Base-by-base conservation (phyloP, 2,888 invertebrate species). In the Theristus sp. region DNA sequence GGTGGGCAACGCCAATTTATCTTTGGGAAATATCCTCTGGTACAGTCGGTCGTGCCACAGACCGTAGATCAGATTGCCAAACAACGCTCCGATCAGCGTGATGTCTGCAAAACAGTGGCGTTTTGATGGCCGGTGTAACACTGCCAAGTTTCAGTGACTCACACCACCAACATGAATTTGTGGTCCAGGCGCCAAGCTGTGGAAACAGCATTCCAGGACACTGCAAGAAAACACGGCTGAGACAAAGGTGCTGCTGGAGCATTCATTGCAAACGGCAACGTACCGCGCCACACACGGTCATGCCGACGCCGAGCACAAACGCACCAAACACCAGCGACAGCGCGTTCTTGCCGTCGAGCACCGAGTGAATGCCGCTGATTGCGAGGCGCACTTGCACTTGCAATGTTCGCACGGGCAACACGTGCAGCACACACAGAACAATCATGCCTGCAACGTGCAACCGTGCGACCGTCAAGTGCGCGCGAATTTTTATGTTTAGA, bases 181-280 rank as follows among this genome's bases (percentile, higher is more conserved):
- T 52, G 2, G 52, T 46, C 52, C 58, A 49, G 6, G 58, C 59
- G 25, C 59, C 59, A 25, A 53, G 2, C 29, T 59, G 59, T 1
- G 54, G 53, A n/a, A 52, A 27, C 31, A 59, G 31, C 59, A 59
- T 59, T 1, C 59, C 59, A 1, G 59, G 59, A n/a, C 59, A 59
- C 59, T 59, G 49, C 20, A 59, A 59, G 2, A n/a, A 28, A 26
- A 6, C 13, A 28, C 20, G 25, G 27, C 38, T 6, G 6, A 38
- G 10, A 10, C 24, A 10, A 49, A 17, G 6, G 13, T n/a, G 3
- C 3, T 31, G n/a, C 13, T 27, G n/a, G 30, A 29, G 3, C 2
- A 47, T 3, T n/a, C 47, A 24, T 27, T 22, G 26, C n/a, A n/a
- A n/a, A n/a, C n/a, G n/a, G n/a, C n/a, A n/a, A 49, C 52, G 2